Conservation (phyloP, 2,888 invertebrate species). For the Polymixis lichenea region DNA sequence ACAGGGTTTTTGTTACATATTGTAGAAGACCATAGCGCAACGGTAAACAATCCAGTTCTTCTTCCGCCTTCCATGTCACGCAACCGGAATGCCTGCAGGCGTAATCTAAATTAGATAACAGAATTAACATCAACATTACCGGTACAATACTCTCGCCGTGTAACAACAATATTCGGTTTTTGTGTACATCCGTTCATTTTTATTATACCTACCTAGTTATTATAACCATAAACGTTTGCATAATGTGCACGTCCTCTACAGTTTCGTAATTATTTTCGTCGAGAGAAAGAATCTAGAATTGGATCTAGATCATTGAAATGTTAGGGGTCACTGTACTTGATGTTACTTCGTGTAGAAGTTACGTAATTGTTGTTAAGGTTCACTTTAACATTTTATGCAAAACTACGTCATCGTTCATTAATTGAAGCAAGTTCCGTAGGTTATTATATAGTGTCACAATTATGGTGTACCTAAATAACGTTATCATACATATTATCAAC, state of each 20-base stretch:
- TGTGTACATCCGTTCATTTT: conserved; percentile 17
- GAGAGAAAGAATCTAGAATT: conserved; percentile 30
- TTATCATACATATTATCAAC: background rate
- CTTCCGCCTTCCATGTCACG: conserved; percentile 41
- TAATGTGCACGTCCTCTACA: conserved; percentile 31
- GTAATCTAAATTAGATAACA: conserved; percentile 40
- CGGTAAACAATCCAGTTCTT: background rate
- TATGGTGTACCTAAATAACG: background rate
- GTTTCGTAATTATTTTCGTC: conserved; percentile 33
- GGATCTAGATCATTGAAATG: conserved; percentile 48
- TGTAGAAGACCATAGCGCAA: background rate
- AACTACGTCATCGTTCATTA: background rate
- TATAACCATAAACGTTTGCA: conserved; percentile 21
- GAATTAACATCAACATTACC: conserved; percentile 24
- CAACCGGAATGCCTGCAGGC: conserved; percentile 33
- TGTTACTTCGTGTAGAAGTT: conserved; percentile 22
- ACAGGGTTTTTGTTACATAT: no score
- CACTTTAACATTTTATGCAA: background rate
- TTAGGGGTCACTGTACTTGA: conserved; percentile 31
- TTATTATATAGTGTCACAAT: background rate
- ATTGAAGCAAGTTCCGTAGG: background rate
- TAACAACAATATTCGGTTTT: background rate
- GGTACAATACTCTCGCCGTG: conserved; percentile 3
- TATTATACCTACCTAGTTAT: conserved; percentile 23
- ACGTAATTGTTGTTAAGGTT: conserved; percentile 6